phyloP scores from a whole-genome alignment of 2,888 invertebrate genomes.

The Caenorhabditis drosophilae region DNA sequence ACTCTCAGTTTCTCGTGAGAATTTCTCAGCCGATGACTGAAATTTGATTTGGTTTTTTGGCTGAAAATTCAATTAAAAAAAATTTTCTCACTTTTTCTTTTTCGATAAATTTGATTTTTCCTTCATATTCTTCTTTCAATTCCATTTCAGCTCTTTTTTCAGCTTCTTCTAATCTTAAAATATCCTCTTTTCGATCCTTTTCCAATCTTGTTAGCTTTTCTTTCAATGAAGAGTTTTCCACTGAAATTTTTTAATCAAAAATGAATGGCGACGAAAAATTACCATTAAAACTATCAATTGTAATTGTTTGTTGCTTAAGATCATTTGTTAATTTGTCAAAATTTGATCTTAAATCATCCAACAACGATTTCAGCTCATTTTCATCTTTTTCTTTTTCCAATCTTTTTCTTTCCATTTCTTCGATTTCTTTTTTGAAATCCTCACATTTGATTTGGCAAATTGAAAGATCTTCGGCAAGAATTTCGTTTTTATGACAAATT shows the following conservation, averaged over 20 bases:
- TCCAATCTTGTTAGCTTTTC: slow-evolving; percentile 24
- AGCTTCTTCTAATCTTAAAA: slow-evolving; percentile 16
- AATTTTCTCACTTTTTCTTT: slow-evolving; percentile 17
- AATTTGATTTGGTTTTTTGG: not conserved
- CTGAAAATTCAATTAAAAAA: not conserved
- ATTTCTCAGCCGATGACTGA: slow-evolving; percentile 10
- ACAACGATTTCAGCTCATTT: slow-evolving; percentile 14
- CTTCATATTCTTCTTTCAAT: slow-evolving; percentile 29
- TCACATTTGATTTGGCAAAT: slow-evolving; percentile 19
- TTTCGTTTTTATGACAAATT: slow-evolving; percentile 14
- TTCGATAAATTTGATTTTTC: slow-evolving; percentile 11
- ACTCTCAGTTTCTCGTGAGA: slow-evolving; percentile 23
- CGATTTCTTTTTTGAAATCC: slow-evolving; percentile 10
- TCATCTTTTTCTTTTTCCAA: slow-evolving; percentile 23
- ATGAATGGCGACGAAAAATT: not conserved
- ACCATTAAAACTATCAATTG: slow-evolving; percentile 36
- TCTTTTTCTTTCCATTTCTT: slow-evolving; percentile 9
- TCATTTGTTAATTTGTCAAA: slow-evolving; percentile 45
- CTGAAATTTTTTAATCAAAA: slow-evolving; percentile 2
- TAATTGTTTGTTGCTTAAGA: slow-evolving; percentile 32
- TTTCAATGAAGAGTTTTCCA: slow-evolving; percentile 25
- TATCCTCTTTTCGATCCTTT: slow-evolving; percentile 30
- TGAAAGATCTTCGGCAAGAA: slow-evolving; percentile 7
- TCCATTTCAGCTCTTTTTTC: slow-evolving; percentile 35
- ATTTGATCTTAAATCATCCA: slow-evolving; percentile 42